phyloP scores from a whole-genome alignment of 2,888 invertebrate species.

The Xanthostigma xanthostigma region DNA sequence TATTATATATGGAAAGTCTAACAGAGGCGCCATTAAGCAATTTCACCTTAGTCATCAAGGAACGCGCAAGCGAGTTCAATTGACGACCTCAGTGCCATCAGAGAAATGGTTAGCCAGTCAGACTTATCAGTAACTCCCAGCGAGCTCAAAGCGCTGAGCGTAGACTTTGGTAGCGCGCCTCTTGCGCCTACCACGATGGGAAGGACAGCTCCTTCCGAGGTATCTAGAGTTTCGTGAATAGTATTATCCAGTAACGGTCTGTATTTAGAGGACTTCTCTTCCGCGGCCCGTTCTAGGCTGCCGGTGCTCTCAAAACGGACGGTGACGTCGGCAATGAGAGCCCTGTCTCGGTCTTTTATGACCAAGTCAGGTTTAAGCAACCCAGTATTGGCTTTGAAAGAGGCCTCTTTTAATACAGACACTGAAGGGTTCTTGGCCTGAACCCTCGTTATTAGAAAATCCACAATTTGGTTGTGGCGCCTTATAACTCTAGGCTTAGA shows the following conservation, averaged over 20 bases:
- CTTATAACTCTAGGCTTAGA: constrained; percentile 14
- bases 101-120: constrained; percentile 3
- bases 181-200: constrained; percentile 21
- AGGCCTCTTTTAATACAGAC: constrained; percentile 11
- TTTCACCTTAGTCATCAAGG: constrained; percentile 16
- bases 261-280: constrained; percentile 17
- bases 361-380: constrained; percentile 20
- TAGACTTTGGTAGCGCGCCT: constrained; percentile 19
- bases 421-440: constrained; percentile 7
- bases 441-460: constrained; percentile 9
- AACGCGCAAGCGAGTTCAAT: constrained; percentile 18
- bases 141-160: constrained; percentile 11
- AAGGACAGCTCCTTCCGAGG: constrained; percentile 13
- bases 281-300: constrained; percentile 13
- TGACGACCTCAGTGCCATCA: constrained; percentile 18
- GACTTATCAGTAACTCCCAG: constrained; percentile 3
- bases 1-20: too few species aligned
- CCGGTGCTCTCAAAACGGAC: constrained; percentile 13
- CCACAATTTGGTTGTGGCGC: constrained; percentile 14
- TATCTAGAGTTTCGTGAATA: constrained; percentile 9
- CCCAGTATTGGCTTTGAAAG: constrained; percentile 6
- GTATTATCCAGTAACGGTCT: constrained; percentile 12
- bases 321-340: constrained; percentile 18
- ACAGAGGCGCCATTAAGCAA: too few species aligned
- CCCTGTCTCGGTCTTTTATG: constrained; percentile 10